Conservation (phyloP, 1,140 invertebrate species). For the Piezodorus guildinii region DNA sequence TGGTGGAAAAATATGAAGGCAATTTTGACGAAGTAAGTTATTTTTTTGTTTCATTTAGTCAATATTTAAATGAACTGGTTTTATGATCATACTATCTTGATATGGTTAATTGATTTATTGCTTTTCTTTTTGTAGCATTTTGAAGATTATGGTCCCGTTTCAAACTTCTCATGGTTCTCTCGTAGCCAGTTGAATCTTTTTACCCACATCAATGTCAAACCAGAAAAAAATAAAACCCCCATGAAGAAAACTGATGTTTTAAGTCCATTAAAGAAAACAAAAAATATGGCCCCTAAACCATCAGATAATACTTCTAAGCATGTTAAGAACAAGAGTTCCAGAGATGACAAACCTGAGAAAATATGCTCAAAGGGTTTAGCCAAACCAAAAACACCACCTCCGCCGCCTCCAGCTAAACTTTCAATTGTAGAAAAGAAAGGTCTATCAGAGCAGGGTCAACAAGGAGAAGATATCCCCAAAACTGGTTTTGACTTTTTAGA, state of each 20-base stretch:
- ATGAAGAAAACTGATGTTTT: slow-evolving; percentile 21
- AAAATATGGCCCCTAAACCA: background rate
- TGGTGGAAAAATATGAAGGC: slow-evolving; percentile 47
- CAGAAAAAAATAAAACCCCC: slow-evolving; percentile 19
- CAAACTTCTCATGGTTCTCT: slow-evolving; percentile 66
- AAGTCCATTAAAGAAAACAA: slow-evolving; percentile 14
- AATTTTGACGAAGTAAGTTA: slow-evolving; percentile 31
- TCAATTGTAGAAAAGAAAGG: slow-evolving; percentile 17
- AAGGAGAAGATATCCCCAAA: slow-evolving; percentile 28
- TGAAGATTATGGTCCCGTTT: slow-evolving; percentile 57
- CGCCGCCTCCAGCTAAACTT: slow-evolving; percentile 23
- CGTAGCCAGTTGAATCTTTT: slow-evolving; percentile 59
- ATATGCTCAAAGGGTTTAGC: slow-evolving; percentile 17
- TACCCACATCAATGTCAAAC: slow-evolving; percentile 21
- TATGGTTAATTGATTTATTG: slow-evolving; percentile 2
- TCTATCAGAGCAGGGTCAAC: slow-evolving; percentile 9
- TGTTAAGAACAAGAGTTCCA: background rate
- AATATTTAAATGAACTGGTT: background rate
- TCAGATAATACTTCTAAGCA: background rate
- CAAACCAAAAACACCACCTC: slow-evolving; percentile 25
- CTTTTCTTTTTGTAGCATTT: slow-evolving; percentile 27
- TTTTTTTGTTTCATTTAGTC: background rate
- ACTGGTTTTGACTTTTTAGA: slow-evolving; percentile 30
- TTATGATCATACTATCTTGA: background rate
- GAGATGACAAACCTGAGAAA: background rate